Base-by-base conservation (phyloP, 23 tunicate genomes). In the Botrylloides violaceus region DNA sequence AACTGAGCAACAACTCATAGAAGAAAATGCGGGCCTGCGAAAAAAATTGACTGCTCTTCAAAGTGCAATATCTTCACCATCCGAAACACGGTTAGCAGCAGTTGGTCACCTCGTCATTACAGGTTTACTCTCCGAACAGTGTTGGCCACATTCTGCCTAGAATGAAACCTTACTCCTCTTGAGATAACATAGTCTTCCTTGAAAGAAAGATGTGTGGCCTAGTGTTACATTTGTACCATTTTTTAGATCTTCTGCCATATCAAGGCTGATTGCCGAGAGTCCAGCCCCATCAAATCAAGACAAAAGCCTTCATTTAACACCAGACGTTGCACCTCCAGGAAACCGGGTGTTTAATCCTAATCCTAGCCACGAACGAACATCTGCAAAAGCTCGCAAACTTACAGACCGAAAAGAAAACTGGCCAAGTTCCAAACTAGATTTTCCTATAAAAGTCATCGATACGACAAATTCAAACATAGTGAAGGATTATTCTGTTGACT, bases 211-310 rank as follows among this genome's bases (percentile, higher is more conserved):
- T n/a, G n/a, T n/a, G n/a, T n/a, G n/a, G n/a, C n/a, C n/a, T n/a
- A n/a, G n/a, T n/a, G n/a, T n/a, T n/a, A n/a, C n/a, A n/a, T n/a
- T n/a, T n/a, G n/a, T n/a, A n/a, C n/a, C n/a, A n/a, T n/a, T n/a
- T n/a, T 43, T 43, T 15, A 43, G 53, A 43, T 32, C 87, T 2
- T 88, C 96, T 33, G 87, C 96, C 4, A 73, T 88, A 48, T 76
- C 80, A 9, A 72, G 96, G 2, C 74, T 88, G 15, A 77, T 88
- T 22, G 70, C 83, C 21, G 96, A 88, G 48, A 88, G 96, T 59
- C 96, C 96, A 20, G 96, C 96, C 20, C 96, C 96, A 2, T 76
- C 73, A 49, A 66, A 72, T 62, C n/a, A n/a, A n/a, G n/a, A n/a
- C n/a, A n/a, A n/a, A n/a, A n/a, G n/a, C n/a, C n/a, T n/a, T n/a